These are phyloP conservation scores for Synergus gifuensis DNA, from an alignment of 2,888 invertebrate genomes.

Conservation along the genomic window DNA sequence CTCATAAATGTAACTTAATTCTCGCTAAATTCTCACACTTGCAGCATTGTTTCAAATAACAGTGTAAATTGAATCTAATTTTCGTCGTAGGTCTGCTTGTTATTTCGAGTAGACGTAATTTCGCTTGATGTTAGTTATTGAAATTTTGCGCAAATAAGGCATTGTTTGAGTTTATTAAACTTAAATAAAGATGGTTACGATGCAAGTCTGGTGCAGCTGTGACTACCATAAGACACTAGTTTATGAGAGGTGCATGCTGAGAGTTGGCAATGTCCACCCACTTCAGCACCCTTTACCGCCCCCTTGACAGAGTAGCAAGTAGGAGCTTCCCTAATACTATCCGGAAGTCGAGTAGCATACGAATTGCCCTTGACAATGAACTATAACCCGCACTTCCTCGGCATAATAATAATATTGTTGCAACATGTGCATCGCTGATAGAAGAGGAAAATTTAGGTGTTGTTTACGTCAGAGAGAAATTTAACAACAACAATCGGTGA, in stretches of 20 bases:
- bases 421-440: conserved; percentile 38
- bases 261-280: conserved; percentile 18
- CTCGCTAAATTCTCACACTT: too few species aligned
- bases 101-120: not conserved
- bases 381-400: conserved; percentile 51
- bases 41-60: not conserved
- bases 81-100: not conserved
- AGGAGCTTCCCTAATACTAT: conserved; percentile 52
- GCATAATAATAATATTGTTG: conserved; percentile 53
- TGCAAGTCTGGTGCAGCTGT: conserved; percentile 14
- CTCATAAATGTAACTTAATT: too few species aligned
- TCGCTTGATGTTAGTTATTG: not conserved
- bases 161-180: not conserved
- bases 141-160: not conserved
- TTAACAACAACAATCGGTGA: not conserved
- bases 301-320: conserved; percentile 33
- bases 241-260: conserved; percentile 22
- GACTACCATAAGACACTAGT: conserved; percentile 13
- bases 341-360: conserved; percentile 53
- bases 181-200: not conserved
- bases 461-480: not conserved
- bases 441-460: not conserved
- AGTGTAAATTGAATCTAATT: not conserved
- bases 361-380: conserved; percentile 57
- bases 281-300: conserved; percentile 26